A percentile compares a stretch with the other conserved stretches of the same genome.
Conservation (phyloP, 2,888 invertebrate species). For the Elegia similella region DNA sequence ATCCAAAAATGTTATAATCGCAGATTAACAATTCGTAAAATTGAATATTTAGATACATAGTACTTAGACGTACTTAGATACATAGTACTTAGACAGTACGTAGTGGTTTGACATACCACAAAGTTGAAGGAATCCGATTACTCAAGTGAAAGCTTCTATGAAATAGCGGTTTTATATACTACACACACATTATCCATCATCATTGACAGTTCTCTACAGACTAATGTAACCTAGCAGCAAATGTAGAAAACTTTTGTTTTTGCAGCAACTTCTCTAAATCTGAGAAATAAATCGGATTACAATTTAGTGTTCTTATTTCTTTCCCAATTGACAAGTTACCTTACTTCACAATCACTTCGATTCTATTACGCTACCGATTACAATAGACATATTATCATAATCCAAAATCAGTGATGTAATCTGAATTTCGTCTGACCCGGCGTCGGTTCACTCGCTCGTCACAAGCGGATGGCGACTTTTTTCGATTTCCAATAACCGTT, state of each 20-base stretch:
- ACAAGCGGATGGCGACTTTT: constrained; percentile 53
- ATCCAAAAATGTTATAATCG: not conserved
- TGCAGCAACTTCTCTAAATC: not conserved
- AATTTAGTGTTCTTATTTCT: not conserved
- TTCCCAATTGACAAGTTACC: not conserved
- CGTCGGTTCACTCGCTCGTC: constrained; percentile 54
- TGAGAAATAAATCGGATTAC: not conserved
- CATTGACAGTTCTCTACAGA: not conserved
- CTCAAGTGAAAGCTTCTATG: too few species aligned
- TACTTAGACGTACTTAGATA: too few species aligned
- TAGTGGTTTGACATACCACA: too few species aligned
- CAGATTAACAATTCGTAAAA: too few species aligned
- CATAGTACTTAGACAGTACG: too few species aligned
- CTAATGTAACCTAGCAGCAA: not conserved
- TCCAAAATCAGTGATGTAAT: constrained; percentile 30
- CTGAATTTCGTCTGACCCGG: constrained; percentile 37
- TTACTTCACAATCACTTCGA: not conserved
- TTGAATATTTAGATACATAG: too few species aligned
- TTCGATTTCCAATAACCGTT: constrained; percentile 61
- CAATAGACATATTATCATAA: constrained; percentile 9
- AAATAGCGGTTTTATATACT: too few species aligned
- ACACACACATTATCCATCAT: not conserved
- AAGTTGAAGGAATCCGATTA: too few species aligned
- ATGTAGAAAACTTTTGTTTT: not conserved
- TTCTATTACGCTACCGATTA: constrained; percentile 10